Evolutionary conservation across 2,113 vertebrate species (phyloP).

Genomic region (Ariopsis seemanni): DNA sequence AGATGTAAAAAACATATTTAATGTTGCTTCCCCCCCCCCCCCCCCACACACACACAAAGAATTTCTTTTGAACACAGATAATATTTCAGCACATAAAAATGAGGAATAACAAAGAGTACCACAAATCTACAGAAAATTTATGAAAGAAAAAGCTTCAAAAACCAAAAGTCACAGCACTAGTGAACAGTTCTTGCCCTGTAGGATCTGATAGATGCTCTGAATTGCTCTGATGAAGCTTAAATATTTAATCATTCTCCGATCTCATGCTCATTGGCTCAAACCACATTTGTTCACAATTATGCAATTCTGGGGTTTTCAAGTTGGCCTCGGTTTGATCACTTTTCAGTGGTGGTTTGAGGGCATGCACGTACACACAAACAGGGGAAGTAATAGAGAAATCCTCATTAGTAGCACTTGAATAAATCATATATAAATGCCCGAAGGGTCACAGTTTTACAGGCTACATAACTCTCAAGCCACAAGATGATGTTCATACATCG

Average conservation of each 20-base stretch:
- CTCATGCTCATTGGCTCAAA: constrained; percentile 36
- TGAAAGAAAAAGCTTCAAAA: not conserved
- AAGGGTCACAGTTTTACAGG: constrained; percentile 17
- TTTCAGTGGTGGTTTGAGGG: constrained; percentile 24
- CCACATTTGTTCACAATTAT: constrained; percentile 50
- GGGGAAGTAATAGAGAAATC: constrained; percentile 17
- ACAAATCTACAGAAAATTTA: not conserved
- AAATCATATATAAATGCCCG: constrained; percentile 36
- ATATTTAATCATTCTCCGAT: constrained; percentile 47
- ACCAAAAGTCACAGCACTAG: constrained; percentile 15
- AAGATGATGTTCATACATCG: not conserved
- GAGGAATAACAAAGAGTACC: not conserved
- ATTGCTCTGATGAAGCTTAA: constrained; percentile 38
- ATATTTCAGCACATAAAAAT: not conserved
- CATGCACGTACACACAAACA: constrained; percentile 22
- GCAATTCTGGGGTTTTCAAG: constrained; percentile 48
- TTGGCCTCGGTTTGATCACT: constrained; percentile 40
- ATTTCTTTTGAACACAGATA: not conserved
- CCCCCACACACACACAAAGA: too few species aligned
- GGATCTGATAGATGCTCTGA: constrained; percentile 15
- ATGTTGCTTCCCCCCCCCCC: not conserved
- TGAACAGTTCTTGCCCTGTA: constrained; percentile 18
- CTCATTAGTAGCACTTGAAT: constrained; percentile 36
- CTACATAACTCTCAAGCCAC: constrained; percentile 24
- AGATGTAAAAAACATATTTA: constrained; percentile 13